Evolutionary conservation across 2,888 invertebrate species (phyloP).

Genomic region (Fissipunctia ypsillon): DNA sequence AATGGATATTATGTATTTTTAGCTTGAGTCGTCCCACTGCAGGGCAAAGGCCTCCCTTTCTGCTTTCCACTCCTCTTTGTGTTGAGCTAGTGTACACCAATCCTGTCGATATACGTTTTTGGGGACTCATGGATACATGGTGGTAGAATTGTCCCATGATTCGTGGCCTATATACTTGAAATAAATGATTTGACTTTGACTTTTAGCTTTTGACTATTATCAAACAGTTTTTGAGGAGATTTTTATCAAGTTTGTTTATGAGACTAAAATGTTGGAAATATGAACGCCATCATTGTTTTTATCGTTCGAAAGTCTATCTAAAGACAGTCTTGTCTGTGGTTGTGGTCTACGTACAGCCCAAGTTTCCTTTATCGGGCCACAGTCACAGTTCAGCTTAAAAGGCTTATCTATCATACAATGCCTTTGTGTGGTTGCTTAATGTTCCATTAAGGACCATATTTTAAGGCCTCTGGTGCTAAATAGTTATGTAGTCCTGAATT

Average conservation of each 20-base stretch:
- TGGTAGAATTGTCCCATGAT: too few species aligned
- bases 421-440: slow-evolving; percentile 46
- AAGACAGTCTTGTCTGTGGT: neutral
- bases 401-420: slow-evolving; percentile 55
- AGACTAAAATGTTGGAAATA: neutral
- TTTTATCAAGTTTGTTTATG: neutral
- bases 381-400: slow-evolving; percentile 37
- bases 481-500: slow-evolving; percentile 22
- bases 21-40: too few species aligned
- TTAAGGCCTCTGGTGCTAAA: slow-evolving; percentile 43
- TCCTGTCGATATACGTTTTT: too few species aligned
- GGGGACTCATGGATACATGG: too few species aligned
- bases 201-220: too few species aligned
- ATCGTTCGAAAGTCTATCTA: neutral
- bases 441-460: slow-evolving; percentile 38
- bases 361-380: slow-evolving; percentile 25
- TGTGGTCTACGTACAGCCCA: slow-evolving; percentile 5
- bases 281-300: neutral
- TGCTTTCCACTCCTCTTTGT: too few species aligned
- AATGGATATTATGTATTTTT: too few species aligned
- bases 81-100: too few species aligned
- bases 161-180: too few species aligned
- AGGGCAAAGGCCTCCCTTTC: too few species aligned
- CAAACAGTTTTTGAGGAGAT: neutral
- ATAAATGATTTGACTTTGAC: too few species aligned